phyloP scores from a whole-genome alignment of 30 jellyfish, hydroid and myxozoan genomes.

The Aurelia coerulea region DNA sequence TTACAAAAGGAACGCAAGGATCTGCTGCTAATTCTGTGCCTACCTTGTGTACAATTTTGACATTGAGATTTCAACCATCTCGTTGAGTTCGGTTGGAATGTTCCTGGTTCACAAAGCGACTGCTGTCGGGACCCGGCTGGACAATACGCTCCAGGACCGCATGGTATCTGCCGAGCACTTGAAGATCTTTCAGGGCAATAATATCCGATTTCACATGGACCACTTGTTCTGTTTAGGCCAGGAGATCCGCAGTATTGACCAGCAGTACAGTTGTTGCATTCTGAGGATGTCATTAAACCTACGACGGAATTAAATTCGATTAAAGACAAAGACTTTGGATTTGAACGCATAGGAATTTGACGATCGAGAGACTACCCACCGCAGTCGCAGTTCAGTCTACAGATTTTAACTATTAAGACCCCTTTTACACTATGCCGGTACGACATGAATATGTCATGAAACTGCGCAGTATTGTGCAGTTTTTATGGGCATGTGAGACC shows the following conservation, averaged over 20 bases:
- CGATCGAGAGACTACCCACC: no score
- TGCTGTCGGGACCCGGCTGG: constrained; percentile 84
- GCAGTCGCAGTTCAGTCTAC: no score
- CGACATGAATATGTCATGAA: no score
- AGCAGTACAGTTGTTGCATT: constrained; percentile 91
- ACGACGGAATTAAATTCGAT: neutral
- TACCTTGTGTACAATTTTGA: constrained; percentile 93
- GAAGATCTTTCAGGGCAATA: constrained; percentile 93
- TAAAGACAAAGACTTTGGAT: neutral
- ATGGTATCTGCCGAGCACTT: constrained; percentile 74
- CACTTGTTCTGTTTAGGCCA: constrained; percentile 85
- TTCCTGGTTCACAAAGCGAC: constrained; percentile 83
- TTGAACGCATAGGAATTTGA: no score
- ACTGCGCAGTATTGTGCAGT: no score
- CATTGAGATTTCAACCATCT: constrained; percentile 76
- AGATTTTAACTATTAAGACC: no score
- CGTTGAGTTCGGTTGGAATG: constrained; percentile 88
- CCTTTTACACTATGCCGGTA: no score
- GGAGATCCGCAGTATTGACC: constrained; percentile 84
- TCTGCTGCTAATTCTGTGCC: neutral
- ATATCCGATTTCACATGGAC: constrained; percentile 89
- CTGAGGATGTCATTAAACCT: constrained; percentile 69
- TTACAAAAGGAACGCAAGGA: no score
- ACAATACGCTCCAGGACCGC: constrained; percentile 90
- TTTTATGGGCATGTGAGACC: no score